Conservation (phyloP, 2,113 vertebrate species). For the Cinclus cinclus region DNA sequence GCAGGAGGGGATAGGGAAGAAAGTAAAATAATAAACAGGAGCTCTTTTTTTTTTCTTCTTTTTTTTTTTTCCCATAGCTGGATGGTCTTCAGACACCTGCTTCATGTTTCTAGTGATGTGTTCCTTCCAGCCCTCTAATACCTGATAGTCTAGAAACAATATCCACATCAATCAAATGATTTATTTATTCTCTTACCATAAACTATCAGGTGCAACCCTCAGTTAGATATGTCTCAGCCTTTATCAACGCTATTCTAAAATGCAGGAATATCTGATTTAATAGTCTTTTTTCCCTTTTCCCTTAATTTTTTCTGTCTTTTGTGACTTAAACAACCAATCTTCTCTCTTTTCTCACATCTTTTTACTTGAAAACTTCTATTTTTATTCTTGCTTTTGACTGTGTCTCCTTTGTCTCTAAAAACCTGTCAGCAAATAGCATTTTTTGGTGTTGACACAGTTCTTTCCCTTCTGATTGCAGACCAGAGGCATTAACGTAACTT, state of each 20-base stretch:
- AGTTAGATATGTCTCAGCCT: not conserved
- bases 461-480: not conserved
- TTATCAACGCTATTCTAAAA: slow-evolving; percentile 15
- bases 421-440: not conserved
- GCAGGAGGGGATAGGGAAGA: not conserved
- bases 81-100: not conserved
- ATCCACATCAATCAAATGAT: not conserved
- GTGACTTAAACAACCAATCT: slow-evolving; percentile 29
- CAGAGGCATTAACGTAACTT: not conserved
- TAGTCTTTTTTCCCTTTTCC: not conserved
- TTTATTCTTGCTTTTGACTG: not conserved
- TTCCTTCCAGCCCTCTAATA: not conserved
- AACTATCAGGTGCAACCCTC: not conserved
- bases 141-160: not conserved
- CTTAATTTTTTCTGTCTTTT: slow-evolving; percentile 40
- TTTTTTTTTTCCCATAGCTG: not conserved
- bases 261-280: not conserved
- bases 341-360: slow-evolving; percentile 11
- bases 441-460: slow-evolving; percentile 25
- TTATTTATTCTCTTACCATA: not conserved
- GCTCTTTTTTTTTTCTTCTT: not conserved
- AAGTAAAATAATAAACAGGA: not conserved
- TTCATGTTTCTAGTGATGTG: not conserved
- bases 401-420: not conserved
- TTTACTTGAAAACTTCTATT: slow-evolving; percentile 5